Conservation (phyloP, 1,140 invertebrate genomes). For the Drosophila ananassae region DNA sequence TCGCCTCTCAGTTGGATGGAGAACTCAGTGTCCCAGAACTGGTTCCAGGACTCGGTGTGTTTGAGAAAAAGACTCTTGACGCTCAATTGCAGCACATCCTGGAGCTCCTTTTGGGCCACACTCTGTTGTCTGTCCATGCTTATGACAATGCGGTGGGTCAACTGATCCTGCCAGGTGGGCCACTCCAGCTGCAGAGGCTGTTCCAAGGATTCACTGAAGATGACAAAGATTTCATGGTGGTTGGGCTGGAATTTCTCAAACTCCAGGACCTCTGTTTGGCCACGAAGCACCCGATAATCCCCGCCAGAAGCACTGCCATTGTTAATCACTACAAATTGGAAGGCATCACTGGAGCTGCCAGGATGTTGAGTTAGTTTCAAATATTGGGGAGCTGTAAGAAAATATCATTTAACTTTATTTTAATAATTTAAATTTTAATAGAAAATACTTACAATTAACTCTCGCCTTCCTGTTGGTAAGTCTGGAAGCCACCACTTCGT, state of each 20-base stretch:
- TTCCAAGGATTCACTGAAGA: conserved; percentile 58
- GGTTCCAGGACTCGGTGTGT: conserved; percentile 54
- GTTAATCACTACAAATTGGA: conserved; percentile 45
- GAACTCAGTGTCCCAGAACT: conserved; percentile 69
- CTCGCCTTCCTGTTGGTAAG: background rate
- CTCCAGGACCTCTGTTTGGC: conserved; percentile 56
- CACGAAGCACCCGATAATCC: conserved; percentile 47
- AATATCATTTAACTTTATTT: background rate
- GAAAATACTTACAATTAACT: conserved; percentile 31
- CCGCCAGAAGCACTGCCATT: conserved; percentile 31
- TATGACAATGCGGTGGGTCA: conserved; percentile 85
- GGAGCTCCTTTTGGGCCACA: conserved; percentile 85
- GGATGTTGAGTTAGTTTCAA: conserved; percentile 40
- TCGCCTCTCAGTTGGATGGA: conserved; percentile 85
- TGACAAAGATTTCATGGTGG: conserved; percentile 68
- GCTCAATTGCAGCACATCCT: conserved; percentile 68
- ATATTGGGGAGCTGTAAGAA: conserved; percentile 38
- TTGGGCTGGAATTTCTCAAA: conserved; percentile 84
- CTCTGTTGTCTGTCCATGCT: conserved; percentile 85
- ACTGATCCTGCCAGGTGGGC: conserved; percentile 73
- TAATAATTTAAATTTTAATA: too few relatives aligned
- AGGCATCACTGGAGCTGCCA: conserved; percentile 51
- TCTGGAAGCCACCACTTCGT: conserved; percentile 84
- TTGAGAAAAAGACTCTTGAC: conserved; percentile 29
- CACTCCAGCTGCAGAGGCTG: conserved; percentile 76